phyloP scores from a whole-genome alignment of 37 sponge, comb jelly and placozoan genomes.

The Halisarca cf. caerulea region DNA sequence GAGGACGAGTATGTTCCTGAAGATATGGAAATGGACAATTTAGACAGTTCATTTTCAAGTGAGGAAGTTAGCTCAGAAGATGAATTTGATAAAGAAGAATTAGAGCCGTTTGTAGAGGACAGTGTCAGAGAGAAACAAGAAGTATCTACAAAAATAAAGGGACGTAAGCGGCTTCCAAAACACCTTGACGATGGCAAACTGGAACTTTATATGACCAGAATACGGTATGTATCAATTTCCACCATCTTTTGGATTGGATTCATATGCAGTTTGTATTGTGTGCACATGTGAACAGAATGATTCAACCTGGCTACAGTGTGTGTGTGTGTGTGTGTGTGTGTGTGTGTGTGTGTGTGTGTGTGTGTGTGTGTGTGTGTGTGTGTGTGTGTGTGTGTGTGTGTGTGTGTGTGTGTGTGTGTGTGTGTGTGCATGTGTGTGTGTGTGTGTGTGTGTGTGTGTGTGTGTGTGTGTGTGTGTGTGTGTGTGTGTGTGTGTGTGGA shows the following conservation, averaged over 20 bases:
- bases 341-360: neutral
- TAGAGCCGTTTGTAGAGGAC: slow-evolving; percentile 12
- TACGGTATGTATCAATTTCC: neutral
- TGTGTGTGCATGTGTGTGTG: too few relatives aligned
- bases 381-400: too few relatives aligned
- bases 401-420: neutral
- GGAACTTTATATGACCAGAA: neutral
- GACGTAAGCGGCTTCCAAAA: slow-evolving; percentile 30
- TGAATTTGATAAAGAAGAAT: neutral
- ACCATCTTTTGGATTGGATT: too few relatives aligned
- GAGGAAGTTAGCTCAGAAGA: neutral
- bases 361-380: too few relatives aligned
- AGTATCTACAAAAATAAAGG: slow-evolving; percentile 12
- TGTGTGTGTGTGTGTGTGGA: neutral
- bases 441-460: too few relatives aligned
- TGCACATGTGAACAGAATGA: neutral
- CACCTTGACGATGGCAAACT: slow-evolving; percentile 44
- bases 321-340: neutral
- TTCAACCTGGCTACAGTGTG: too few relatives aligned
- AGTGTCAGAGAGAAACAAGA: neutral
- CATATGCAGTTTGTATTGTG: too few relatives aligned
- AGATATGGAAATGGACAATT: neutral
- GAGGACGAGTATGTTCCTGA: slow-evolving; percentile 4
- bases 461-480: neutral
- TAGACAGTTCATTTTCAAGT: neutral